phyloP scores from a whole-genome alignment of 2,888 invertebrate species.

The Cheilosia pagana region DNA sequence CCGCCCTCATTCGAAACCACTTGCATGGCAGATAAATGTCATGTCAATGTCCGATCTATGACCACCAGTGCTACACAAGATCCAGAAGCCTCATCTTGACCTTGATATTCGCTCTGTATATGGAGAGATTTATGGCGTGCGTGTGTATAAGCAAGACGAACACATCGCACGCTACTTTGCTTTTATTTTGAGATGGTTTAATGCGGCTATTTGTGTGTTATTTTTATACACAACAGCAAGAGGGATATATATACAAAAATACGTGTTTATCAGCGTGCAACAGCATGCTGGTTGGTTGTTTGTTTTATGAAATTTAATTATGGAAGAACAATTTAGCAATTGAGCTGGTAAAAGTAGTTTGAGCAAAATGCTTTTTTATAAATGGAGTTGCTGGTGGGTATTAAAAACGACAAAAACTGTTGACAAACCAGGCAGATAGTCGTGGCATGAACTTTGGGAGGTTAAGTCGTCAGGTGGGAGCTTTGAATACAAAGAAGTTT shows the following conservation, averaged over 20 bases:
- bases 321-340: background rate
- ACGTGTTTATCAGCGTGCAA: constrained; percentile 37
- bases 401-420: too few species aligned
- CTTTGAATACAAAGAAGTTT: too few species aligned
- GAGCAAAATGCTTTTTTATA: too few species aligned
- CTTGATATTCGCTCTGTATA: constrained; percentile 45
- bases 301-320: constrained; percentile 15
- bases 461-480: too few species aligned
- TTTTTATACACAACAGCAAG: background rate
- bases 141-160: constrained; percentile 24
- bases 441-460: too few species aligned
- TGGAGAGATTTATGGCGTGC: constrained; percentile 38
- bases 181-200: constrained; percentile 42
- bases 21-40: constrained; percentile 35
- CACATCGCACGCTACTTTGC: background rate
- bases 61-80: constrained; percentile 23
- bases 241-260: constrained; percentile 1
- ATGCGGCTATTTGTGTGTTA: constrained; percentile 22
- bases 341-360: background rate
- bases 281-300: constrained; percentile 19
- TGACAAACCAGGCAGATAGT: too few species aligned
- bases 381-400: too few species aligned
- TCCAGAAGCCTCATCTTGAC: constrained; percentile 53
- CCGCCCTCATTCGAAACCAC: constrained; percentile 34
- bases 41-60: constrained; percentile 53